phyloP scores from a whole-genome alignment of 2,797 vertebrate species.

The Australoheros facetus region DNA sequence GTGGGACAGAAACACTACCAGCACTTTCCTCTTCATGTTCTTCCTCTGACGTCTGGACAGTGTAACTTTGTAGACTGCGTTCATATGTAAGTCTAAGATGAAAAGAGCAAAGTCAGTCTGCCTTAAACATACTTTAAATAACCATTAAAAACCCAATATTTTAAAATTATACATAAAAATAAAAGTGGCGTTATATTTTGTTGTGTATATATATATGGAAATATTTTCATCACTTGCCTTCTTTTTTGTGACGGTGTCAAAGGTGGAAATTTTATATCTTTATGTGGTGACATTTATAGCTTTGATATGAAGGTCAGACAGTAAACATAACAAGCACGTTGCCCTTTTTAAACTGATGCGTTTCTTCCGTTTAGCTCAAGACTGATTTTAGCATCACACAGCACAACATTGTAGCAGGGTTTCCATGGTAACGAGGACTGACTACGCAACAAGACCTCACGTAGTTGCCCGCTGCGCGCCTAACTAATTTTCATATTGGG shows the following conservation, averaged over 20 bases:
- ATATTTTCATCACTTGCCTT: conserved; percentile 41
- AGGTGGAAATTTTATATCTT: conserved; percentile 45
- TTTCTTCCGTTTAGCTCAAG: not conserved
- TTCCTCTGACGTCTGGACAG: conserved; percentile 10
- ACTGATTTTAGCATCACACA: not conserved
- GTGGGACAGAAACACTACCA: conserved; percentile 9
- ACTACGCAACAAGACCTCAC: conserved; percentile 20
- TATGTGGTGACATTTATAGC: conserved; percentile 43
- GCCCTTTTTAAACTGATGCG: not conserved
- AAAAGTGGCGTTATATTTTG: not conserved
- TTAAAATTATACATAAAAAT: not conserved
- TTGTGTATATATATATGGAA: not conserved
- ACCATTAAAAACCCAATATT: not conserved
- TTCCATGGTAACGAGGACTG: conserved; percentile 53
- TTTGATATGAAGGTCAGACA: not conserved
- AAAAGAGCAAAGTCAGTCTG: not conserved
- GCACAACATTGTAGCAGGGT: conserved; percentile 13
- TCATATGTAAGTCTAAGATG: not conserved
- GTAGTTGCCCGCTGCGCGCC: conserved; percentile 50
- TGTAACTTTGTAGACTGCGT: not conserved
- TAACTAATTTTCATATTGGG: conserved; percentile 14
- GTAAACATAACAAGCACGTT: not conserved
- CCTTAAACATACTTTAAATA: not conserved
- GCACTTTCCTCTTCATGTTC: not conserved
- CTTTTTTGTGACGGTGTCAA: conserved; percentile 36